phyloP scores from a whole-genome alignment of 2,797 vertebrate species.

The Chaunax sp. region DNA sequence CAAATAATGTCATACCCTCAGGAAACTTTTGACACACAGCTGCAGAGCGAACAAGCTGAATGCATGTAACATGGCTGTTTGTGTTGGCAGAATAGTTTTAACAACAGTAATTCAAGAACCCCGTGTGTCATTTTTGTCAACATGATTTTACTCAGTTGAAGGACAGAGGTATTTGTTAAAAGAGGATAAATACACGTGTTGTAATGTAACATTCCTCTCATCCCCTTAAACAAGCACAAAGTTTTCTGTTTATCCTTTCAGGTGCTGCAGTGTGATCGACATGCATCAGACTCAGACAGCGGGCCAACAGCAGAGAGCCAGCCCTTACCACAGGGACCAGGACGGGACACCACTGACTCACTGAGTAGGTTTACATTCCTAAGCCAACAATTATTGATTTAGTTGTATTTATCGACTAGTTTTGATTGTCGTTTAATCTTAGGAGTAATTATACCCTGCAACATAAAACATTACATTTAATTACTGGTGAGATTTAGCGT shows the following conservation, averaged over 20 bases:
- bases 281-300: slow-evolving; percentile 93
- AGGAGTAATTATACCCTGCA: too few species aligned
- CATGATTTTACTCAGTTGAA: slow-evolving; percentile 8
- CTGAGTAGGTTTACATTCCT: slow-evolving; percentile 65
- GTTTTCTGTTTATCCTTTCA: slow-evolving; percentile 56
- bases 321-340: slow-evolving; percentile 57
- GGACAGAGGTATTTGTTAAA: slow-evolving; percentile 5
- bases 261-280: slow-evolving; percentile 90
- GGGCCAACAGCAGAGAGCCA: slow-evolving; percentile 80
- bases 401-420: too few species aligned
- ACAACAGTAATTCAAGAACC: slow-evolving; percentile 8
- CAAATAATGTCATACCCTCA: slow-evolving; percentile 39
- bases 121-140: background rate
- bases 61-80: slow-evolving; percentile 41
- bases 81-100: slow-evolving; percentile 5
- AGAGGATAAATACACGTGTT: background rate
- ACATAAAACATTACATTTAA: background rate
- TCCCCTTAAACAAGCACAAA: background rate
- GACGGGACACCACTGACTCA: slow-evolving; percentile 67
- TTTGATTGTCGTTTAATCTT: background rate
- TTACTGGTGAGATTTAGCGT: background rate
- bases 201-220: background rate
- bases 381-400: background rate
- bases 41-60: slow-evolving; percentile 10
- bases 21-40: slow-evolving; percentile 28